These are phyloP conservation scores for Amniataba percoides DNA, from an alignment of 2,797 vertebrate genomes.

Conservation along the genomic window DNA sequence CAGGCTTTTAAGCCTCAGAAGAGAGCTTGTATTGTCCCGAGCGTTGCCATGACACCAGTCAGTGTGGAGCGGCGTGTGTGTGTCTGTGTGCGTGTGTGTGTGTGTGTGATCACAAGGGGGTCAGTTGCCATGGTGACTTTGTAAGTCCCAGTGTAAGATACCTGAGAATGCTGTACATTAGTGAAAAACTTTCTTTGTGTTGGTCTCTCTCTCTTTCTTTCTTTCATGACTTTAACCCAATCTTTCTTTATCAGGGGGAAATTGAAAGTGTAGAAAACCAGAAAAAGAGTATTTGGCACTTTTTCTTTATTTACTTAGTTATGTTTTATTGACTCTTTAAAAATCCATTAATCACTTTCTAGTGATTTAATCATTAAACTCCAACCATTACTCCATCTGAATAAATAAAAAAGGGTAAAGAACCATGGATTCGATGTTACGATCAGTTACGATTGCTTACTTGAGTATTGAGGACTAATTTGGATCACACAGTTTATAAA, in stretches of 20 bases:
- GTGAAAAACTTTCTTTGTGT: not conserved
- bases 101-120: conserved; percentile 19
- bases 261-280: not conserved
- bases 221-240: too few relatives aligned
- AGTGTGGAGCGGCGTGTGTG: conserved; percentile 37
- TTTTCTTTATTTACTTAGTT: not conserved
- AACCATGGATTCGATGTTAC: not conserved
- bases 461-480: not conserved
- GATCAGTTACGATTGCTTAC: not conserved
- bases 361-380: not conserved
- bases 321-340: not conserved
- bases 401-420: not conserved
- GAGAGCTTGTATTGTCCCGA: conserved; percentile 67
- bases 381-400: not conserved
- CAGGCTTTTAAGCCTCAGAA: conserved; percentile 60
- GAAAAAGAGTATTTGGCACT: not conserved
- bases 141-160: conserved; percentile 57
- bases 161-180: conserved; percentile 59
- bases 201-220: not conserved
- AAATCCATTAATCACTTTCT: not conserved
- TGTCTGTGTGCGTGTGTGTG: conserved; percentile 28
- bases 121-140: conserved; percentile 72
- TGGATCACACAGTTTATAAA: not conserved
- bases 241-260: not conserved
- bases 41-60: conserved; percentile 75